phyloP scores from a whole-genome alignment of 2,888 invertebrate genomes.

The Melikaiella ostensackeni region DNA sequence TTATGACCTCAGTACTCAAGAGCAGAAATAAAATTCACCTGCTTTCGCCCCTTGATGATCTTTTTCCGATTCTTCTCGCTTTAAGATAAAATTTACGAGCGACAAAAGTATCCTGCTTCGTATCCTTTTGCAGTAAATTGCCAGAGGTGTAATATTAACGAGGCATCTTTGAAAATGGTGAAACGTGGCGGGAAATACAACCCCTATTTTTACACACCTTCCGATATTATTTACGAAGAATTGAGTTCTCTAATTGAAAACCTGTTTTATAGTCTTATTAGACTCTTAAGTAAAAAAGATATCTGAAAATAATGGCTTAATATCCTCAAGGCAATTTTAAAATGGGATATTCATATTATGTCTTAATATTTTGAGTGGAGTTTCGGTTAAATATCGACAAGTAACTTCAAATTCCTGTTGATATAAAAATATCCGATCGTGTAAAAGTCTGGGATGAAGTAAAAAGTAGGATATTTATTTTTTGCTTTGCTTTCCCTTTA shows the following conservation, averaged over 20 bases:
- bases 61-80: conserved; percentile 1
- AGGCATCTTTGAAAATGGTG: background rate
- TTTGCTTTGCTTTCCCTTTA: conserved; percentile 22
- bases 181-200: background rate
- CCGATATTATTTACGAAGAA: background rate
- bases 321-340: no score
- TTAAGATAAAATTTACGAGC: conserved; percentile 12
- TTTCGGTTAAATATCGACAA: no score
- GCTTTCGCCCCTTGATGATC: conserved; percentile 5
- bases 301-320: no score
- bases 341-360: no score
- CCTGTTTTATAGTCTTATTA: no score
- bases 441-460: background rate
- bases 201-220: background rate
- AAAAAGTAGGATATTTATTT: conserved; percentile 6
- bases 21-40: conserved; percentile 14
- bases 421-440: background rate
- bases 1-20: background rate
- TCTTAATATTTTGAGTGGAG: no score
- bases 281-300: no score
- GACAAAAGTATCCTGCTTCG: conserved; percentile 5
- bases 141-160: conserved; percentile 32
- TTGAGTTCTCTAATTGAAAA: background rate
- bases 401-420: background rate
- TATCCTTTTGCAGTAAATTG: conserved; percentile 18